A percentile compares a stretch with the other conserved stretches of the same genome.
phyloP scores from a whole-genome alignment of 2,113 vertebrate species.

The Phodopus roborovskii region DNA sequence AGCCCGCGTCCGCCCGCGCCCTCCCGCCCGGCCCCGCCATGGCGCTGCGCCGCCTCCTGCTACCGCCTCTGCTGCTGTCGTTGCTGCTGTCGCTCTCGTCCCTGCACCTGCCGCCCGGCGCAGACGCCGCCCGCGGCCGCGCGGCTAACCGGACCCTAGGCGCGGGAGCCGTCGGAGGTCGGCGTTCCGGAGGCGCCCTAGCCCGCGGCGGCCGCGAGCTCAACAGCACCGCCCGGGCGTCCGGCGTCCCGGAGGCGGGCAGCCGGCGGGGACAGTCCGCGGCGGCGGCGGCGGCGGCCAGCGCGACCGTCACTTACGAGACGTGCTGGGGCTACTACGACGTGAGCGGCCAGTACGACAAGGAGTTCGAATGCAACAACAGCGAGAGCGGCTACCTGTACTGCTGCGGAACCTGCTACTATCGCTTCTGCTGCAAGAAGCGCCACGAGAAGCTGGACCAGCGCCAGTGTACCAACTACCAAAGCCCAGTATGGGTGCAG shows the following conservation, averaged over 20 bases:
- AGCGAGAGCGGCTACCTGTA: slow-evolving; percentile 97
- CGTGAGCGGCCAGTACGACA: slow-evolving; percentile 98
- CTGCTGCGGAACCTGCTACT: slow-evolving; percentile 98
- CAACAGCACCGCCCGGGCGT: slow-evolving; percentile 73
- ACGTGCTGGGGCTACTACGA: slow-evolving; percentile 98
- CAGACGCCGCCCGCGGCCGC: slow-evolving; percentile 79
- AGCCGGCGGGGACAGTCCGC: slow-evolving; percentile 68
- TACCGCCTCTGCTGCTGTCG: slow-evolving; percentile 77
- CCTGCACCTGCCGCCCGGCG: slow-evolving; percentile 80
- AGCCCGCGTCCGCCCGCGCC: slow-evolving; percentile 52
- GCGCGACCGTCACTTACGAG: slow-evolving; percentile 88
- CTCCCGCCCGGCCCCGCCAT: slow-evolving; percentile 76
- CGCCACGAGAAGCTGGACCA: slow-evolving; percentile 96
- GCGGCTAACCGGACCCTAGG: slow-evolving; percentile 83
- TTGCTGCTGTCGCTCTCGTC: slow-evolving; percentile 76
- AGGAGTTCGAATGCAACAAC: slow-evolving; percentile 98
- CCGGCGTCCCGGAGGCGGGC: slow-evolving; percentile 69
- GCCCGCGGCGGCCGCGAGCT: slow-evolving; percentile 79
- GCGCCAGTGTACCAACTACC: slow-evolving; percentile 94
- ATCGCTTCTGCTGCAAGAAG: slow-evolving; percentile 99
- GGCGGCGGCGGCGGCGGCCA: slow-evolving; percentile 82
- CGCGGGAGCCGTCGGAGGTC: slow-evolving; percentile 79
- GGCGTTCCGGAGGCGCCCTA: slow-evolving; percentile 66
- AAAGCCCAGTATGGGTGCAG: slow-evolving; percentile 92
- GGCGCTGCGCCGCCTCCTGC: slow-evolving; percentile 83